Evolutionary conservation across 2,113 vertebrate genomes (phyloP).

Genomic region (Coracopsis vasa): DNA sequence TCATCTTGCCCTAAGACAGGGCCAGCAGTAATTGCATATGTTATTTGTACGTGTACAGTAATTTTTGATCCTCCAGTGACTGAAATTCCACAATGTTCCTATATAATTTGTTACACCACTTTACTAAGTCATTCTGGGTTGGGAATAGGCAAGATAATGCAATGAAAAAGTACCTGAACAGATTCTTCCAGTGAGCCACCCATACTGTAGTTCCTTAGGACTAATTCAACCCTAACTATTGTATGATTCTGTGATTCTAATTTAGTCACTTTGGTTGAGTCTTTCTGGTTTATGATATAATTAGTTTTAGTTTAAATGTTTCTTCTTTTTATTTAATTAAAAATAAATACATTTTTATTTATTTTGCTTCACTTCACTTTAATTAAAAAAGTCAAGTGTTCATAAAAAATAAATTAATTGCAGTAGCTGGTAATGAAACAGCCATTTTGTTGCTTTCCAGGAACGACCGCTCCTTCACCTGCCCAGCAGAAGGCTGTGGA

Average conservation of each 20-base stretch:
- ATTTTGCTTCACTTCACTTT: neutral
- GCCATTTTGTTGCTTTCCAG: constrained; percentile 67
- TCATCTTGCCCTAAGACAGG: neutral
- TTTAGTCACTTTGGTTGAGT: neutral
- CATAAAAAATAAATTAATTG: neutral
- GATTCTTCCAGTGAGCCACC: neutral
- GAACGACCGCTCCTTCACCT: constrained; percentile 94
- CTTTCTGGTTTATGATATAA: neutral
- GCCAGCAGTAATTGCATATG: neutral
- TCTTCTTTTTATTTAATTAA: neutral
- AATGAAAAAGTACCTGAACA: neutral
- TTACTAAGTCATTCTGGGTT: neutral
- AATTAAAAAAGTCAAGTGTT: neutral
- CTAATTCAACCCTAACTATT: no score
- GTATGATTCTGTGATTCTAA: no score
- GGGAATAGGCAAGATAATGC: neutral
- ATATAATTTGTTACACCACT: neutral
- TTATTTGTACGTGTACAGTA: neutral
- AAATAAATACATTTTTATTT: neutral
- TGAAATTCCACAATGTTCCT: neutral
- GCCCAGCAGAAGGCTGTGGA: constrained; percentile 93
- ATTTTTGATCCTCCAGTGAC: neutral
- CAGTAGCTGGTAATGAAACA: neutral
- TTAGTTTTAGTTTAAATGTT: neutral
- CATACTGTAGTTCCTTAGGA: neutral